Percentiles rank a stretch among this genome's conserved stretches.
Conservation (phyloP, 2,888 invertebrate genomes). For the Sinohyriopsis cumingii region DNA sequence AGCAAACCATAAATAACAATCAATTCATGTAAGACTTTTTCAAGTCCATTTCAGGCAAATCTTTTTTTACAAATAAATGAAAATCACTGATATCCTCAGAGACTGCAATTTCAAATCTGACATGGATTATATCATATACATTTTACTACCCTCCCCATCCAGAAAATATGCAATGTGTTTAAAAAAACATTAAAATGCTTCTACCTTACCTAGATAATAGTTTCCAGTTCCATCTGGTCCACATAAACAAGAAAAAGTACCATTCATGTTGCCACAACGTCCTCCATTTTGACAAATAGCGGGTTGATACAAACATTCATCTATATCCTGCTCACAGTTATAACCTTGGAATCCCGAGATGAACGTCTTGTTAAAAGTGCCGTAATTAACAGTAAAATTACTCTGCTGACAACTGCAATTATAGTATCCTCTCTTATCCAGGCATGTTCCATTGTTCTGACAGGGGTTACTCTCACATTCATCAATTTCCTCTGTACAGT, state of each 20-base stretch:
- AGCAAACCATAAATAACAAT: too few species aligned
- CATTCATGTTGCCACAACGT: conserved; percentile 38
- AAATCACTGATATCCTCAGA: too few species aligned
- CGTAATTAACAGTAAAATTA: conserved; percentile 18
- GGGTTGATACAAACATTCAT: conserved; percentile 46
- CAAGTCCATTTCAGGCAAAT: too few species aligned
- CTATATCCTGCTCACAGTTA: conserved; percentile 52
- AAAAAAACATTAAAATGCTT: too few species aligned
- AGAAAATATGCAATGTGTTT: not conserved
- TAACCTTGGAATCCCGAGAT: conserved; percentile 58
- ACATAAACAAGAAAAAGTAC: conserved; percentile 47
- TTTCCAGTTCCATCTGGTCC: conserved; percentile 30
- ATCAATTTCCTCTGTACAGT: conserved; percentile 40
- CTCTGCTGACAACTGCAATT: conserved; percentile 31
- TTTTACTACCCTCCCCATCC: not conserved
- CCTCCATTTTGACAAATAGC: conserved; percentile 52
- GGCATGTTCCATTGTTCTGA: conserved; percentile 51
- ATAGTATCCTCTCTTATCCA: conserved; percentile 27
- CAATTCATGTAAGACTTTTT: too few species aligned
- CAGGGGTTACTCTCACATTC: conserved; percentile 60
- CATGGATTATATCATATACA: too few species aligned
- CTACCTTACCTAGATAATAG: conserved; percentile 40
- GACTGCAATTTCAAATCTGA: too few species aligned
- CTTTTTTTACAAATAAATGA: too few species aligned
- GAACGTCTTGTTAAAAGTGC: conserved; percentile 27